Base-by-base conservation (phyloP, 2,113 vertebrate genomes). In the Cichladusa arquata region DNA sequence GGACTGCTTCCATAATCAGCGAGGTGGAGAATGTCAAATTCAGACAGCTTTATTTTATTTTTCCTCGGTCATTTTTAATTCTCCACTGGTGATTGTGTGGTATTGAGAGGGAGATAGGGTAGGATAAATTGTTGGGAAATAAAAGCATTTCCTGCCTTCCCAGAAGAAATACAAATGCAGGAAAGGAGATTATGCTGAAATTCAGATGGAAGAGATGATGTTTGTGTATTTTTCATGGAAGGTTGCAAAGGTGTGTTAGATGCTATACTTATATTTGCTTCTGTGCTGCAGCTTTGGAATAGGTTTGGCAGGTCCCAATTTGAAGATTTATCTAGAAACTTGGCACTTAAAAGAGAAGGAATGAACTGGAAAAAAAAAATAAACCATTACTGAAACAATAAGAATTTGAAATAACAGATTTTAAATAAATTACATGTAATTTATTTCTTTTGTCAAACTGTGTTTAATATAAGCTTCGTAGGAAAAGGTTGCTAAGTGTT, bases 181-280 rank as follows among this genome's bases (percentile, higher is more conserved):
- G 61, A 84, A 92, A 95, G 82, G 34, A 92, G 62, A 82, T 93
- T 86, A 44, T 0, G 0, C 33, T 87, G 78, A 86, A 91, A 81
- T 89, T 92, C 82, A 88, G 44, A 54, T 3, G 50, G 72, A 93
- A 76, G 70, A 74, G 58, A 60, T 83, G 57, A 80, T 81, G 40
- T 67, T 67, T 96, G 14, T 42, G 13, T 86, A 29, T 69, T 94
- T 96, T 86, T 96, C 54, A 83, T 85, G 80, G 60, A 78, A 71
- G 60, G 53, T 18, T 91, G 69, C 69, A 80, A 69, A 70, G 24
- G 34, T 87, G 42, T 77, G n/a, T 70, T 85, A 84, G 70, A 80
- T 95, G 34, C 65, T 81, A 23, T 38, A n/a, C 50, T 90, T 64
- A n/a, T 48, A 34, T 65, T 88, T 91, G 34, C 62, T 82, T 91